Evolutionary conservation across 2,113 vertebrate genomes (phyloP).

Genomic region (Galeopterus variegatus): DNA sequence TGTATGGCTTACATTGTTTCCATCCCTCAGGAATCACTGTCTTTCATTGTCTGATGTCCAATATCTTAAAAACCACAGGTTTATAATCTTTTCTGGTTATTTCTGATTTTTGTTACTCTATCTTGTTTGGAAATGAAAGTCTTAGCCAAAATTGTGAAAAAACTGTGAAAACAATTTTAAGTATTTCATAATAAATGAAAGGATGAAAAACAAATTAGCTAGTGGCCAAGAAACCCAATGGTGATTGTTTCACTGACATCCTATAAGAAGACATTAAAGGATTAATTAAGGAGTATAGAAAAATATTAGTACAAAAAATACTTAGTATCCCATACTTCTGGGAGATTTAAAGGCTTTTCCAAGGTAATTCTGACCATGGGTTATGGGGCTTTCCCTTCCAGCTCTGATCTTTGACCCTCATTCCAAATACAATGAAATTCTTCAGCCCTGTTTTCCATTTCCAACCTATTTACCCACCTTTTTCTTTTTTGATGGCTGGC

Average conservation of each 20-base stretch:
- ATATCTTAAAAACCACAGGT: neutral
- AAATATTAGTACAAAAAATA: neutral
- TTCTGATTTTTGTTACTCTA: conserved; percentile 29
- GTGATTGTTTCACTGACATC: neutral
- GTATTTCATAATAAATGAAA: neutral
- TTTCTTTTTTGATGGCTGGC: too few species aligned
- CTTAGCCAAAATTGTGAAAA: conserved; percentile 10
- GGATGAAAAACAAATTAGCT: conserved; percentile 36
- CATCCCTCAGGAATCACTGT: neutral
- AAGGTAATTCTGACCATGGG: neutral
- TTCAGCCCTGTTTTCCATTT: neutral
- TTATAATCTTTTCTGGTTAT: neutral
- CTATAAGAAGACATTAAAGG: neutral
- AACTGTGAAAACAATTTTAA: conserved; percentile 9
- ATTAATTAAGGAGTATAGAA: neutral
- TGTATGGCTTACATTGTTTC: neutral
- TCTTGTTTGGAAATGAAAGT: conserved; percentile 15
- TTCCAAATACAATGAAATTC: neutral
- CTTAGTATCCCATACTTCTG: neutral
- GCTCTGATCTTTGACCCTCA: neutral
- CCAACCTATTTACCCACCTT: neutral
- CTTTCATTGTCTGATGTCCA: neutral
- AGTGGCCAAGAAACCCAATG: neutral
- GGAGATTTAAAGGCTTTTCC: conserved; percentile 26
- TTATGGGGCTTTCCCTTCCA: neutral